Base-by-base conservation (phyloP, 2,888 invertebrate species). In the Torymus tubicola region DNA sequence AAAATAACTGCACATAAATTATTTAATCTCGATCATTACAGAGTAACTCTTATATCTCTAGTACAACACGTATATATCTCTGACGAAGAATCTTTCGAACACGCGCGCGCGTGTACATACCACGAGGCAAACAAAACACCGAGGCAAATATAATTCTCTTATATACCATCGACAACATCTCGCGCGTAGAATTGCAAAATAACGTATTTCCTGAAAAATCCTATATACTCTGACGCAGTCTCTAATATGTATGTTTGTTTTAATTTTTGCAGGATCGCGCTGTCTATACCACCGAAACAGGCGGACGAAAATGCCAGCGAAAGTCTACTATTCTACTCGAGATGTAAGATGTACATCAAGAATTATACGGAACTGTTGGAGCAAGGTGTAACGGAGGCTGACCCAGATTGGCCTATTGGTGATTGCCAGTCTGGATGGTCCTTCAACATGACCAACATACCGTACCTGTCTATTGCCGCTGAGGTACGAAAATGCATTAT, bases 391-490 rank as follows among this genome's bases (percentile, higher is more conserved):
- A 92, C 90, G 5, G 91, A 92, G 31, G 93, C 95, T 0, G 93
- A 96, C 87, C 92, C 94, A 14, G 93, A 93, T 18, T 96, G 96
- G 96, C 93, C 94, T 0, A 92, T 91, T 0, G 91, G 93, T 0
- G 92, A 93, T 0, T 97, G 97, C 86, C 92, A 92, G 75, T 85
- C 93, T 83, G 96, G 96, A 13, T 98, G 96, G 97, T 94, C 95
- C 82, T 97, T 96, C 89, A 95, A 97, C 87, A 93, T 93, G 81
- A 95, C 95, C 0, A 96, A 96, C 87, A 93, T 96, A 68, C 97
- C 97, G 0, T 96, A 97, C 86, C 91, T 93, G 11, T 97, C 97
- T 4, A 95, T 98, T 67, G 96, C 97, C 42, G 95, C 96, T 0
- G 95, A 97, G 93, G 96, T 96, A 90, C 58, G 21, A 14, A 31